These are phyloP conservation scores for Falco biarmicus DNA, from an alignment of 2,797 vertebrate species.

Conservation along the genomic window DNA sequence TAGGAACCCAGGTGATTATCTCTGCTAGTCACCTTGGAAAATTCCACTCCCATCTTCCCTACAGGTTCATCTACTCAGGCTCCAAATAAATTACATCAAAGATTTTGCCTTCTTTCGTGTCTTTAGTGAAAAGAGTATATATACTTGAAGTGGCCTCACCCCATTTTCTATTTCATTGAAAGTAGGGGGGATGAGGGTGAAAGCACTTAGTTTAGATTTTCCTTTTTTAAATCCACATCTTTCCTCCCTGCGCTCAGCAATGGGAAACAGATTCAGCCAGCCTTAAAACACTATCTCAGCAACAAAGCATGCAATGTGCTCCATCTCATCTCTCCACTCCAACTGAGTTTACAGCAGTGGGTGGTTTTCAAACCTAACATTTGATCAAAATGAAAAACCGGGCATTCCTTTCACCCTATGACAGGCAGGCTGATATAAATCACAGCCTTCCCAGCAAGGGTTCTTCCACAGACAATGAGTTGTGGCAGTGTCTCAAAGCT, in stretches of 20 bases:
- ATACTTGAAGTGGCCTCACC: not conserved
- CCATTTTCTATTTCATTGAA: not conserved
- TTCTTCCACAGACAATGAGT: conserved; percentile 62
- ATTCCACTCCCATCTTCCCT: not conserved
- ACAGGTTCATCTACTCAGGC: not conserved
- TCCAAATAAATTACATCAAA: not conserved
- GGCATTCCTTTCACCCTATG: conserved; percentile 76
- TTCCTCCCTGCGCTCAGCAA: conserved; percentile 8
- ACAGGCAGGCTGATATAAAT: conserved; percentile 79
- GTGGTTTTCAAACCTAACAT: conserved; percentile 77
- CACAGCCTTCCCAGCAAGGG: conserved; percentile 75
- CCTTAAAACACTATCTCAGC: conserved; percentile 57
- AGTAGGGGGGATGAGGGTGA: not conserved
- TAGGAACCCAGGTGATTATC: not conserved
- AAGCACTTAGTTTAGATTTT: not conserved
- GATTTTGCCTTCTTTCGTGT: not conserved
- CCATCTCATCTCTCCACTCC: conserved; percentile 65
- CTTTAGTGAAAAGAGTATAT: not conserved
- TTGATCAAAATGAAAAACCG: conserved; percentile 79
- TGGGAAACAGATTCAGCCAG: conserved; percentile 56
- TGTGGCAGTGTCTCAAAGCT: conserved; percentile 62
- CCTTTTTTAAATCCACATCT: not conserved
- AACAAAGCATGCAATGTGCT: conserved; percentile 77
- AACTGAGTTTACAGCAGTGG: conserved; percentile 73
- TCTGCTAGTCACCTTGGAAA: not conserved